phyloP scores from a whole-genome alignment of 1,140 invertebrate genomes.

The Zaprionus inermis region DNA sequence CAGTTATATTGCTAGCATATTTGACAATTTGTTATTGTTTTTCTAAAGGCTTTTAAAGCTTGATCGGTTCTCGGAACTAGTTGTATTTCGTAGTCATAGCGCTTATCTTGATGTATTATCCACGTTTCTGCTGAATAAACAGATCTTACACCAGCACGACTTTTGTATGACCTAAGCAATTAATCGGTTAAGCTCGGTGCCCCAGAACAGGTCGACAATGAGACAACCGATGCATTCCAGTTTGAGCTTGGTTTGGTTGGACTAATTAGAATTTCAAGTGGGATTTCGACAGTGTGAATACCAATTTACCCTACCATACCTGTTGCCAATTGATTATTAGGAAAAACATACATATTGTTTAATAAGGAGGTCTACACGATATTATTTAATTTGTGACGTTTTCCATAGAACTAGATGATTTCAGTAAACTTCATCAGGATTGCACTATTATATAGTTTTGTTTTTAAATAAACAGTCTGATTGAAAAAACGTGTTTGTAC shows the following conservation, averaged over 20 bases:
- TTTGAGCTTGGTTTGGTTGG: background rate
- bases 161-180: background rate
- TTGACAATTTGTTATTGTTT: slow-evolving; percentile 46
- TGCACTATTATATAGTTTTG: slow-evolving; percentile 41
- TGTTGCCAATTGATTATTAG: background rate
- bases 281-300: background rate
- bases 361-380: slow-evolving; percentile 31
- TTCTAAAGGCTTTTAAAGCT: slow-evolving; percentile 57
- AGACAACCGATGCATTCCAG: background rate
- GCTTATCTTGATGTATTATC: slow-evolving; percentile 21
- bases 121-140: slow-evolving; percentile 22
- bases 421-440: slow-evolving; percentile 23
- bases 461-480: slow-evolving; percentile 32
- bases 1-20: slow-evolving; percentile 21
- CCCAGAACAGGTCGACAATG: background rate
- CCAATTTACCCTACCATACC: background rate
- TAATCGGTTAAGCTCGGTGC: background rate
- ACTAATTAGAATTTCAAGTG: background rate
- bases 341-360: slow-evolving; percentile 5
- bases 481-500: slow-evolving; percentile 33
- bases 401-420: slow-evolving; percentile 21
- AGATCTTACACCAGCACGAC: slow-evolving; percentile 10
- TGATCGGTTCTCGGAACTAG: slow-evolving; percentile 62
- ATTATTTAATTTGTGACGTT: slow-evolving; percentile 43
- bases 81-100: slow-evolving; percentile 37